Evolutionary conservation across 2,888 invertebrate genomes (phyloP), one percentile per base, ranked within the genome.

Genomic region (Gortyna flavago): DNA sequence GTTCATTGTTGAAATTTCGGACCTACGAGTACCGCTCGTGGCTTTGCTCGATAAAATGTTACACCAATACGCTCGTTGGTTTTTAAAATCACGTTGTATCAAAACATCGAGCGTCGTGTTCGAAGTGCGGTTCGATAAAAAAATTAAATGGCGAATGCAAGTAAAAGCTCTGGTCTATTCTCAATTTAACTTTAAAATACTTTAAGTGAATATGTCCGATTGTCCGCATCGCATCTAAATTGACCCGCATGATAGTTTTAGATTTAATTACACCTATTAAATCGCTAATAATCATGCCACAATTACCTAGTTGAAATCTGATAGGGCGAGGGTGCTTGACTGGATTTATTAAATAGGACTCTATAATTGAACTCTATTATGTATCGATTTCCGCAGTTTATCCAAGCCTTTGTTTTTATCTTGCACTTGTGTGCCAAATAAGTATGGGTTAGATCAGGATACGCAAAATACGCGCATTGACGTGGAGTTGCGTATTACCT

Each of bases 121-220:
- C 25, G 25, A 9, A 54, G 25, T 54, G 25, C 25, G 9, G 3
- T 25, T 54, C n/a, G 54, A 5, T n/a, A 54, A 57, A n/a, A 25
- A n/a, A n/a, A 8, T 54, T 57, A 57, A 57, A 57, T 57, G 54
- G n/a, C 54, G 54, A 57, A 57, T n/a, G n/a, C 54, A 57, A n/a
- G 11, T n/a, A 1, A n/a, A 4, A n/a, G n/a, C 25, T n/a, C 54
- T n/a, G 11, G n/a, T 57, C n/a, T n/a, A n/a, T 25, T 25, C 3
- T 51, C 25, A 51, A 7, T 18, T 51, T 21, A 35, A 44, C 18
- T 66, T 13, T 66, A 32, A 21, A 80, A 67, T 21, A 65, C 11
- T 48, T 57, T 68, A 80, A 75, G 84, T 74, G 35, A 35, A 57
- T 51, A 71, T 84, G 54, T 54, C 54, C 66, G 51, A 41, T 68